Evolutionary conservation across 2,113 vertebrate genomes (phyloP).

Genomic region (Tychaedon coryphoeus): DNA sequence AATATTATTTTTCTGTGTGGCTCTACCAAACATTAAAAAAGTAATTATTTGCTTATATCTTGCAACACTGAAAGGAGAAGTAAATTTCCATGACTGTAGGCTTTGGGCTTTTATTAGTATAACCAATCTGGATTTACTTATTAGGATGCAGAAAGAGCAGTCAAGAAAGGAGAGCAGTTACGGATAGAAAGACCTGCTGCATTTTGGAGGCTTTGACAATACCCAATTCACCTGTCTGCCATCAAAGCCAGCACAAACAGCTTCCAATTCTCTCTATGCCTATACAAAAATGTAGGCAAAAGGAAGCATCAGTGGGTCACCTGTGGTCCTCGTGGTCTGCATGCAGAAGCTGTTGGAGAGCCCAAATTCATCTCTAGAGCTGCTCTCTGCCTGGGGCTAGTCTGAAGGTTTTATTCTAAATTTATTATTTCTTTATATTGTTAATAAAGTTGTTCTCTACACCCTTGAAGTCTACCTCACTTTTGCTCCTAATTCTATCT

Average conservation of each 20-base stretch:
- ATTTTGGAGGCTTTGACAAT: neutral
- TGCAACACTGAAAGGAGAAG: neutral
- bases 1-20: slow-evolving; percentile 30
- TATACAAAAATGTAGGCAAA: neutral
- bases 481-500: too few species aligned
- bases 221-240: neutral
- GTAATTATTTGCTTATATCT: slow-evolving; percentile 54
- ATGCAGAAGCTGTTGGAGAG: neutral
- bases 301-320: neutral
- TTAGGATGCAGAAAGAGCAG: neutral
- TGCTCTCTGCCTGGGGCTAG: neutral
- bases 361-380: neutral
- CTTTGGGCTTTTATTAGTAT: neutral
- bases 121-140: neutral
- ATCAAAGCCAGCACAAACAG: neutral
- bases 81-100: neutral
- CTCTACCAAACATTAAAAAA: slow-evolving; percentile 42
- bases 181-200: neutral
- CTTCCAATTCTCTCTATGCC: neutral
- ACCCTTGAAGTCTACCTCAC: too few species aligned
- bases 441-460: too few species aligned
- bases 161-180: neutral
- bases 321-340: neutral
- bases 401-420: too few species aligned
- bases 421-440: too few species aligned